Evolutionary conservation across 1,140 invertebrate genomes (phyloP).

Genomic region (Ruditapes philippinarum): DNA sequence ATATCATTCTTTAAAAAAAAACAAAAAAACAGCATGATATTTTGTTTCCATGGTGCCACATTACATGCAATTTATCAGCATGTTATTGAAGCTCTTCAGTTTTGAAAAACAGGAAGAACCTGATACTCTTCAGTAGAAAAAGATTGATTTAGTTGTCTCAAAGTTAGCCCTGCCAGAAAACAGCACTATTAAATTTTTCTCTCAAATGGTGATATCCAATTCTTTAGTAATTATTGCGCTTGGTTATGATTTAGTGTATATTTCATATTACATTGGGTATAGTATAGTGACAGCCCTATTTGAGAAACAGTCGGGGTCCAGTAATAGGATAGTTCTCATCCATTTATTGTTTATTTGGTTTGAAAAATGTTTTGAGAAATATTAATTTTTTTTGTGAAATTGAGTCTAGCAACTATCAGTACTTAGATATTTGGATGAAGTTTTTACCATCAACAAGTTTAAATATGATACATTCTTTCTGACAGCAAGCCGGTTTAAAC

Average conservation of each 20-base stretch:
- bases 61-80: conserved; percentile 38
- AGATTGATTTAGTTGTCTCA: conserved; percentile 30
- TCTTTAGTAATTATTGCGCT: conserved; percentile 7
- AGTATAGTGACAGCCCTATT: not conserved
- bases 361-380: conserved; percentile 32
- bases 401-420: not conserved
- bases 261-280: not conserved
- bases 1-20: no score
- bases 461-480: no score
- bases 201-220: conserved; percentile 30
- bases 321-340: not conserved
- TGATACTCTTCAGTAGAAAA: conserved; percentile 13
- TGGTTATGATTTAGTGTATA: conserved; percentile 19
- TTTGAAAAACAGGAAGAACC: not conserved
- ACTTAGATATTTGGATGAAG: not conserved
- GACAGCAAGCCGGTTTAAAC: no score
- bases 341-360: conserved; percentile 8
- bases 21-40: not conserved
- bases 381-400: not conserved
- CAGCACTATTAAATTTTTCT: conserved; percentile 18
- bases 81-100: conserved; percentile 6
- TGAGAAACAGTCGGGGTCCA: conserved; percentile 10
- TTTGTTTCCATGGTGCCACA: conserved; percentile 3
- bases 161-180: not conserved
- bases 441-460: not conserved